phyloP scores from a whole-genome alignment of 2,888 invertebrate species.

The Agrotis puta region DNA sequence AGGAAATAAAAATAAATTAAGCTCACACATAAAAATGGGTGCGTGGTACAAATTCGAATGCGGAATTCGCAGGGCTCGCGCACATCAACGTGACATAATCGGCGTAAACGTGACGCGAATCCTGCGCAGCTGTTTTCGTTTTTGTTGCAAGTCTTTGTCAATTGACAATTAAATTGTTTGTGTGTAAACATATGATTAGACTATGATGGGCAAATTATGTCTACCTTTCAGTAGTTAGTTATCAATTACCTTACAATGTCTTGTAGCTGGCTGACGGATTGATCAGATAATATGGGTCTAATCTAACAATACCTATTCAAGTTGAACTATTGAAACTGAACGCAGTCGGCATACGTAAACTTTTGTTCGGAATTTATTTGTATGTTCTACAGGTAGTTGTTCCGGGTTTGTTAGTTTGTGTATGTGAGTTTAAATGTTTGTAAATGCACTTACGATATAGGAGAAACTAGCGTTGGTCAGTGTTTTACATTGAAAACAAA shows the following conservation, averaged over 20 bases:
- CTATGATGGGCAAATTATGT: constrained; percentile 4
- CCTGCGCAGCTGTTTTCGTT: constrained; percentile 50
- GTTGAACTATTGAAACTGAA: too few species aligned
- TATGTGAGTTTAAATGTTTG: too few species aligned
- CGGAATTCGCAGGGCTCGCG: constrained; percentile 55
- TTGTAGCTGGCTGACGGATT: constrained; percentile 7
- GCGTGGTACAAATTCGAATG: constrained; percentile 64
- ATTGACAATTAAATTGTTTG: constrained; percentile 42
- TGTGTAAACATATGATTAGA: constrained; percentile 40
- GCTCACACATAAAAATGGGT: constrained; percentile 51
- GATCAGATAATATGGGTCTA: background rate
- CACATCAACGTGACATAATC: constrained; percentile 63
- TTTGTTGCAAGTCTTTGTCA: constrained; percentile 53
- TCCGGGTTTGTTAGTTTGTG: too few species aligned
- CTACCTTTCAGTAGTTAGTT: background rate
- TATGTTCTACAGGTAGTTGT: too few species aligned
- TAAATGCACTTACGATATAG: too few species aligned
- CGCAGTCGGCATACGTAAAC: too few species aligned
- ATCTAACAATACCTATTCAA: background rate
- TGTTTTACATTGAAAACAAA: too few species aligned
- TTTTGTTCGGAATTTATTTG: too few species aligned
- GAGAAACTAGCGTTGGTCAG: too few species aligned
- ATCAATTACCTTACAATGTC: constrained; percentile 1
- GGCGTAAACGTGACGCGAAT: constrained; percentile 61
- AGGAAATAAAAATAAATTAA: constrained; percentile 58